Conservation (phyloP, 2,888 invertebrate genomes). For the Noctua comes region DNA sequence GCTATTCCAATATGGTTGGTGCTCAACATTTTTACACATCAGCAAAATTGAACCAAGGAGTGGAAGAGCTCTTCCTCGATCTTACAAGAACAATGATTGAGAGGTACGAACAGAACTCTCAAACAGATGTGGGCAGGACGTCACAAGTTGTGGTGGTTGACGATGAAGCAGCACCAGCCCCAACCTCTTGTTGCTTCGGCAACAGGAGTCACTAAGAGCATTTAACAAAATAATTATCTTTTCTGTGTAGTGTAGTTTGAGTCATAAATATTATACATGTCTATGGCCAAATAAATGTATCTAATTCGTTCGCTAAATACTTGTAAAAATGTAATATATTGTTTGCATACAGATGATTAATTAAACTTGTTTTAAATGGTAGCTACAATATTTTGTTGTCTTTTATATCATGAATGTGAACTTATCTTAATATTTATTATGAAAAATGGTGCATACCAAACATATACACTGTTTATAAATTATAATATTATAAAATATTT, state of each 20-base stretch:
- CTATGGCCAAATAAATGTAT: conserved; percentile 38
- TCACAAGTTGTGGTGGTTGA: conserved; percentile 85
- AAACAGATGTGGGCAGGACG: conserved; percentile 74
- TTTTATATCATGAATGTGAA: conserved; percentile 25
- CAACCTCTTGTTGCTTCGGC: conserved; percentile 82
- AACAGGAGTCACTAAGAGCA: conserved; percentile 72
- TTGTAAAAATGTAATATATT: conserved; percentile 49
- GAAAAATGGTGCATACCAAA: conserved; percentile 54
- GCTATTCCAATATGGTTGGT: conserved; percentile 97
- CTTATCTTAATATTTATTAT: conserved; percentile 36
- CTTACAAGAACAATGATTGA: conserved; percentile 94
- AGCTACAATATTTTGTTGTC: conserved; percentile 45
- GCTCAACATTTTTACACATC: conserved; percentile 98
- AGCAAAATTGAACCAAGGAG: conserved; percentile 97
- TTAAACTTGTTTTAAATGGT: conserved; percentile 39
- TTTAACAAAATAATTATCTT: conserved; percentile 24
- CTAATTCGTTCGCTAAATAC: conserved; percentile 46
- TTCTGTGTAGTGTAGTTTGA: conserved; percentile 29
- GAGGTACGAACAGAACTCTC: conserved; percentile 76
- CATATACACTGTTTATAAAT: conserved; percentile 38
- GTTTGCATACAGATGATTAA: conserved; percentile 40
- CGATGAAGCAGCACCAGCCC: conserved; percentile 80
- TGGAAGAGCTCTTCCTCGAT: conserved; percentile 97
- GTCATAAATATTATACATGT: conserved; percentile 32
- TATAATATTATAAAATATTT: conserved; percentile 27